These are phyloP conservation scores for Melanerpes formicivorus DNA, from an alignment of 2,113 vertebrate species.

Conservation along the genomic window DNA sequence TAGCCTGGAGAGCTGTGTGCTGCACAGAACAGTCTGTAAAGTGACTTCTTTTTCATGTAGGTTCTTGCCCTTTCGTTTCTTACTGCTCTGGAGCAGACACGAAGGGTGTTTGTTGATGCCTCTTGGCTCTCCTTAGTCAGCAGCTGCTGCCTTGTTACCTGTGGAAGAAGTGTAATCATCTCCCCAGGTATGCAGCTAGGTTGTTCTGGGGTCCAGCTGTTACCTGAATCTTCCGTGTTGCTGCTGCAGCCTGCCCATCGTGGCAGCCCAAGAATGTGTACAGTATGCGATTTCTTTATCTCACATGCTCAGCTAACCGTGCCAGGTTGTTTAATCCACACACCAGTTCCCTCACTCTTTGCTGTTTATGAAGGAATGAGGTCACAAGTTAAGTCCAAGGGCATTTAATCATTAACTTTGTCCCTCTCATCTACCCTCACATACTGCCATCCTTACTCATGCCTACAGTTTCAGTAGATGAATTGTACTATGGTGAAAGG, in stretches of 20 bases:
- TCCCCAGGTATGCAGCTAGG: background rate
- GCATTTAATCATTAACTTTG: slow-evolving; percentile 1
- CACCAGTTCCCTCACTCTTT: background rate
- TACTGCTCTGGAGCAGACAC: background rate
- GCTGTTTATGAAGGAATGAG: slow-evolving; percentile 31
- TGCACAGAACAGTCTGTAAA: background rate
- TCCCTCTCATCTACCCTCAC: background rate
- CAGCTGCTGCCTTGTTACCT: slow-evolving; percentile 3
- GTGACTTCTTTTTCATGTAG: background rate
- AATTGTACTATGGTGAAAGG: background rate
- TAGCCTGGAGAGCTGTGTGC: background rate
- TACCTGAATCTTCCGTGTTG: background rate
- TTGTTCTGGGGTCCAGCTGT: background rate
- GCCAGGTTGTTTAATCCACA: background rate
- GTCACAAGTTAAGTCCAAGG: slow-evolving; percentile 20
- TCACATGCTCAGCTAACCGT: background rate
- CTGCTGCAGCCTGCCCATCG: background rate
- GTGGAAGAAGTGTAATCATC: background rate
- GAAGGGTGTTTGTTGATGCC: background rate
- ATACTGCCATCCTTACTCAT: background rate
- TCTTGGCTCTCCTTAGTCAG: slow-evolving; percentile 6
- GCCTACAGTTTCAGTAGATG: background rate
- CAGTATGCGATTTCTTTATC: background rate
- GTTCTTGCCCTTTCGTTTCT: background rate
- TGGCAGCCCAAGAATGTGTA: background rate